Conservation (phyloP, 2,888 invertebrate species). For the Caenorhabditis sp. region DNA sequence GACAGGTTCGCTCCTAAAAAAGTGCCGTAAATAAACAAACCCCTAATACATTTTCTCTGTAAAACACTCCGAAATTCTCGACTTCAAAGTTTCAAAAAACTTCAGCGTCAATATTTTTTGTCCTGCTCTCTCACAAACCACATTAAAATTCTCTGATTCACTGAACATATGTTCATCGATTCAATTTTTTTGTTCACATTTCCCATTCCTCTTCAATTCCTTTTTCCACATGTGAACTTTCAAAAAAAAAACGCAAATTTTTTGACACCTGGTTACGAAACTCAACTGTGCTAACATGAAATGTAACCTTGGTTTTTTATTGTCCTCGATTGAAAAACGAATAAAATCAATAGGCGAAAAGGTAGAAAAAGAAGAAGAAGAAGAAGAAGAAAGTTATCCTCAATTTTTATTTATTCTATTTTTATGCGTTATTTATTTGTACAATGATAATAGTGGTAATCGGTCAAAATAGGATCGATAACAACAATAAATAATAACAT, state of each 20-base stretch:
- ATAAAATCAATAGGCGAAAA: background rate
- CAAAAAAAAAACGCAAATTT: too few relatives aligned
- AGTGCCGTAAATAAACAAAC: background rate
- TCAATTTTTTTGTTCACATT: background rate
- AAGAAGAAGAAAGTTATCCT: background rate
- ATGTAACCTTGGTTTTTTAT: background rate
- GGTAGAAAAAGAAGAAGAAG: background rate
- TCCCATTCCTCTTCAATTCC: background rate
- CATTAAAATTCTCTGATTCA: slow-evolving; percentile 28
- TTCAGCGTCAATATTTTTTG: background rate
- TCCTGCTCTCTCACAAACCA: background rate
- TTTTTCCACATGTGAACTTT: background rate
- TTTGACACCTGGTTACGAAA: too few relatives aligned
- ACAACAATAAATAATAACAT: background rate
- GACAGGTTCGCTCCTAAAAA: too few relatives aligned
- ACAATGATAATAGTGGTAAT: background rate
- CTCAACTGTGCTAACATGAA: background rate
- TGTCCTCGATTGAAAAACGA: background rate
- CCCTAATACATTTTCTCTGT: background rate
- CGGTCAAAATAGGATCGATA: background rate
- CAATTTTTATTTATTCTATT: background rate
- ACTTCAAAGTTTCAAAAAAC: too few relatives aligned
- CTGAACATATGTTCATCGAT: slow-evolving; percentile 4
- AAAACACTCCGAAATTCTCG: background rate
- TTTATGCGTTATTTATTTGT: background rate